Conservation (phyloP, 2,113 vertebrate genomes). For the Tragelaphus scriptus region DNA sequence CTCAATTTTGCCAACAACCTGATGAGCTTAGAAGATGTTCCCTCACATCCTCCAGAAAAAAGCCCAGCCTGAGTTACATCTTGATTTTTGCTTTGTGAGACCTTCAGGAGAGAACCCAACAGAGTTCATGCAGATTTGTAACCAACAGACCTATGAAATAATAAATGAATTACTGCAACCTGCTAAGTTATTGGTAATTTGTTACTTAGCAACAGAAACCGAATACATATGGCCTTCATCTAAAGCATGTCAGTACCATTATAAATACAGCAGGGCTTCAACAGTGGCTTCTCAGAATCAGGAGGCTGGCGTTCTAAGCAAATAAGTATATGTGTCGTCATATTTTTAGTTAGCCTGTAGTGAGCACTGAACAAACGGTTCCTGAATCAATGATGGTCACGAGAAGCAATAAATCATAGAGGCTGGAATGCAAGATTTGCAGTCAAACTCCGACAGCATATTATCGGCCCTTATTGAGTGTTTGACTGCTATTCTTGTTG, state of each 20-base stretch:
- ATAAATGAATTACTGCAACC: neutral
- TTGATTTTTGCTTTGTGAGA: neutral
- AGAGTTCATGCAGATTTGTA: neutral
- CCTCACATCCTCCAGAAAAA: neutral
- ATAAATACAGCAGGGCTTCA: neutral
- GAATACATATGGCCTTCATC: neutral
- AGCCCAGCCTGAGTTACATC: neutral
- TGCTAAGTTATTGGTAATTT: neutral
- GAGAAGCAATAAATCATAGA: neutral
- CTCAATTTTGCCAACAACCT: neutral
- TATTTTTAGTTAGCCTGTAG: neutral
- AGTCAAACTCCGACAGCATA: neutral
- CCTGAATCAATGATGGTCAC: neutral
- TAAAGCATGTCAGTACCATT: neutral
- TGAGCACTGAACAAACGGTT: neutral
- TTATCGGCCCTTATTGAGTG: neutral
- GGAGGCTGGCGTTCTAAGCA: neutral
- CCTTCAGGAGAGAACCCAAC: neutral
- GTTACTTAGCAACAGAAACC: neutral
- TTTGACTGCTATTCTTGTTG: neutral
- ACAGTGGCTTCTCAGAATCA: neutral
- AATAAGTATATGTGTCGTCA: neutral
- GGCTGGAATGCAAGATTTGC: neutral
- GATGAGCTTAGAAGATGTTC: neutral
- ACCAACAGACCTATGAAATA: neutral